A percentile compares a stretch with the other conserved stretches of the same genome.
These are phyloP conservation scores for Alligator sinensis DNA, from an alignment of 2,113 vertebrate species.

Conservation along the genomic window DNA sequence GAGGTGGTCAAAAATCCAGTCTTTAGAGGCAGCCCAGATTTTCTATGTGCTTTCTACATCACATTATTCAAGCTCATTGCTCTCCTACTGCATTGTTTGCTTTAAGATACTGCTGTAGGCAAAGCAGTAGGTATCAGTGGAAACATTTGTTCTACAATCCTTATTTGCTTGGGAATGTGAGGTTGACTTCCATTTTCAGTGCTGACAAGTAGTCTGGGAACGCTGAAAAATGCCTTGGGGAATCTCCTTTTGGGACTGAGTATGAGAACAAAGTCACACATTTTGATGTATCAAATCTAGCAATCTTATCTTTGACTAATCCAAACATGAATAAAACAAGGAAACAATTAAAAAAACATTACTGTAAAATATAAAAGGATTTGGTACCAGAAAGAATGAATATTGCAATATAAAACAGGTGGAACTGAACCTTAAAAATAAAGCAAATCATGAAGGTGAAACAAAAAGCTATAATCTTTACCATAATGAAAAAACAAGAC, in stretches of 20 bases:
- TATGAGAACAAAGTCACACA: neutral
- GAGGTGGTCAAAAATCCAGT: neutral
- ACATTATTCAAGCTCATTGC: neutral
- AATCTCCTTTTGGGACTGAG: neutral
- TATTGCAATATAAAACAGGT: neutral
- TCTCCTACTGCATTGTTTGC: neutral
- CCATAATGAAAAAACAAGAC: neutral
- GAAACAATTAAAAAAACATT: neutral
- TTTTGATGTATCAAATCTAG: neutral
- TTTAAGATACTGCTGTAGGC: neutral
- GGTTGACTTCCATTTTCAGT: neutral
- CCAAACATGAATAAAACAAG: neutral
- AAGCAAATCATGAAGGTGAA: neutral
- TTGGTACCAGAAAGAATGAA: neutral
- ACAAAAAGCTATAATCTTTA: neutral
- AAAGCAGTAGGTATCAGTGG: neutral
- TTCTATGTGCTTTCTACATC: neutral
- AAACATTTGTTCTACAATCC: neutral
- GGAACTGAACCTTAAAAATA: neutral
- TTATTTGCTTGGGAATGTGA: neutral
- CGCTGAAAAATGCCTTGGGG: neutral
- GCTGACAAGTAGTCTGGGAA: neutral
- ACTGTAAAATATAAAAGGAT: neutral
- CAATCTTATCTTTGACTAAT: neutral
- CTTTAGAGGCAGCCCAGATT: neutral